These are phyloP conservation scores for Dasypolia templi DNA, from an alignment of 2,888 invertebrate species.

Conservation along the genomic window DNA sequence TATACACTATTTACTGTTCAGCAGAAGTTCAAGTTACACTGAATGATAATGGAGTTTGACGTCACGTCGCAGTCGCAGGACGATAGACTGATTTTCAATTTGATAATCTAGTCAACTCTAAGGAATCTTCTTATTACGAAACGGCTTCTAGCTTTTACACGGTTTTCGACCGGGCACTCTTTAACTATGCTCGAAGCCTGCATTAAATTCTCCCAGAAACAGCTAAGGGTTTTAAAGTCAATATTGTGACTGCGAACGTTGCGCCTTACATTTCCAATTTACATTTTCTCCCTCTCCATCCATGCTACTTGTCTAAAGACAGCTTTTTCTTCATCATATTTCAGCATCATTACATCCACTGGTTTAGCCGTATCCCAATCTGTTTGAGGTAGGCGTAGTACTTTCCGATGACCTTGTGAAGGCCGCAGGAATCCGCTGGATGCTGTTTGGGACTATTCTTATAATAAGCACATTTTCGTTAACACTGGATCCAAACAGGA, in stretches of 20 bases:
- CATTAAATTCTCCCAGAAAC: not conserved
- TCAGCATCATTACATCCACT: not conserved
- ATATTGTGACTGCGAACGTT: not conserved
- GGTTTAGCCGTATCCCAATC: not conserved
- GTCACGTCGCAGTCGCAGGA: not conserved
- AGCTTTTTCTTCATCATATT: no score
- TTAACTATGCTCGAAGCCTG: not conserved
- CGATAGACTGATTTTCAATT: no score
- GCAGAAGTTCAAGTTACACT: conserved; percentile 18
- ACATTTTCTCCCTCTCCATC: not conserved
- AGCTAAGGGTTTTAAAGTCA: not conserved
- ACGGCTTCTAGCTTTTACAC: not conserved
- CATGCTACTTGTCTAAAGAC: not conserved
- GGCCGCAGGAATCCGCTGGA: no score
- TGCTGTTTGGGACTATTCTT: not conserved
- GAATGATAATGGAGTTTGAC: conserved; percentile 8
- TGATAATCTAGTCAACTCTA: not conserved
- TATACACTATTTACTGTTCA: conserved; percentile 31
- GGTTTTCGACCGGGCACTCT: not conserved
- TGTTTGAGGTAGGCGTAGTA: not conserved
- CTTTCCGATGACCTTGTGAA: no score
- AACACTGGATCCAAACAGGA: not conserved
- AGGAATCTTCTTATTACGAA: not conserved
- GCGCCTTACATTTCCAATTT: not conserved
- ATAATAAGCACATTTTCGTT: not conserved